Conservation (phyloP, 2,797 vertebrate species). For the Paguma larvata region DNA sequence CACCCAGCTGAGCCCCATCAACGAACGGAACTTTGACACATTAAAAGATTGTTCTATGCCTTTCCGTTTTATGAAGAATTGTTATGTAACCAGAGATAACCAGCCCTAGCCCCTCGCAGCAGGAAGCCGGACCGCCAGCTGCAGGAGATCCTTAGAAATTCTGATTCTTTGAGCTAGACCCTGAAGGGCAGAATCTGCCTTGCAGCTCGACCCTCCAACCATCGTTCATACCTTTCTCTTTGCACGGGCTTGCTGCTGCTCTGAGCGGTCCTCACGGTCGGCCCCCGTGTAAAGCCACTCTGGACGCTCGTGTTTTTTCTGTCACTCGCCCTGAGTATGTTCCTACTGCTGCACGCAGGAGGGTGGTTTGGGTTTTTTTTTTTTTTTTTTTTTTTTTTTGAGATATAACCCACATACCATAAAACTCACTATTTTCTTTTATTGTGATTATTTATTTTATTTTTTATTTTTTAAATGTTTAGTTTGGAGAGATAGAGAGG, state of each 20-base stretch:
- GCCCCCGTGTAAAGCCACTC: background rate
- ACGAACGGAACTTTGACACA: background rate
- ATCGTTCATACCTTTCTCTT: background rate
- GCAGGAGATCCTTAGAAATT: background rate
- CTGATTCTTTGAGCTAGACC: background rate
- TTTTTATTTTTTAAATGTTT: too few relatives aligned
- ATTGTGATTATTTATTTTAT: too few relatives aligned
- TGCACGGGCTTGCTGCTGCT: accelerated
- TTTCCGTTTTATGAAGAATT: background rate
- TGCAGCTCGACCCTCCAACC: background rate
- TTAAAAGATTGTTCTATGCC: background rate
- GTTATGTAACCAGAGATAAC: background rate
- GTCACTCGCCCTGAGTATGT: background rate
- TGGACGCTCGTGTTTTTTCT: background rate
- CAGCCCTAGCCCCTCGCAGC: background rate
- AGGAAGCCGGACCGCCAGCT: background rate
- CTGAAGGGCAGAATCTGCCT: background rate
- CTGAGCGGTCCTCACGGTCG: background rate
- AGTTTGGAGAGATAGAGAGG: too few relatives aligned
- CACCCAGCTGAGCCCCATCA: background rate
- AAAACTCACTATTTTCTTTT: background rate
- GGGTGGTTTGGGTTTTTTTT: background rate
- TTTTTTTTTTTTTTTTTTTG: background rate
- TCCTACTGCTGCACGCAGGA: background rate
- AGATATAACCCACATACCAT: background rate